Evolutionary conservation across 1,140 invertebrate genomes (phyloP).

Genomic region (Ericerus pela): DNA sequence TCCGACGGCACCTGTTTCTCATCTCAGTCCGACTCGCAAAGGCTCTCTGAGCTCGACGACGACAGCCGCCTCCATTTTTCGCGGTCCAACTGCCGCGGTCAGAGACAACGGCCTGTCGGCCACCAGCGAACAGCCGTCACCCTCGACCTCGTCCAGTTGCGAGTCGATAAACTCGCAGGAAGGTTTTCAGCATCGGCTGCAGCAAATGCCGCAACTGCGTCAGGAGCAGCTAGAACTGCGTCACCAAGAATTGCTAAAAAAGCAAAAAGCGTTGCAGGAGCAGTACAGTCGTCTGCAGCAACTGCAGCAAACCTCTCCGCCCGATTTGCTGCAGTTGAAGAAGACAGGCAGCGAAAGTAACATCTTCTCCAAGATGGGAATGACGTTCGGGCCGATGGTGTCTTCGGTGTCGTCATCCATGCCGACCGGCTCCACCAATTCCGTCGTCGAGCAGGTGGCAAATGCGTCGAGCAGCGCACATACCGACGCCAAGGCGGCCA

Average conservation of each 20-base stretch:
- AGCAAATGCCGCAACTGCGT: constrained; percentile 36
- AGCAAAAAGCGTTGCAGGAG: constrained; percentile 72
- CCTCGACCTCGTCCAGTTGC: constrained; percentile 47
- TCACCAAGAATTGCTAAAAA: constrained; percentile 69
- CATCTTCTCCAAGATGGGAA: constrained; percentile 65
- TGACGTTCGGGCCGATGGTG: constrained; percentile 40
- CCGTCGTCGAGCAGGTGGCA: constrained; percentile 18
- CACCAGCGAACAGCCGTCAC: constrained; percentile 1
- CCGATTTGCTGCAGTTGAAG: constrained; percentile 50
- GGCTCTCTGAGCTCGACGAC: constrained; percentile 13
- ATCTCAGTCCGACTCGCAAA: constrained; percentile 21
- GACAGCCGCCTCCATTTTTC: constrained; percentile 24
- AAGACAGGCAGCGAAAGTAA: constrained; percentile 83
- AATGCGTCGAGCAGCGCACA: constrained; percentile 26
- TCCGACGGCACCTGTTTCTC: constrained; percentile 27
- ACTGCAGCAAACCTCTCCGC: constrained; percentile 51
- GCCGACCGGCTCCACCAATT: constrained; percentile 27
- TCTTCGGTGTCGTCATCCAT: constrained; percentile 46
- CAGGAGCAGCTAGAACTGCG: constrained; percentile 63
- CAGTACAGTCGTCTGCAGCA: constrained; percentile 75
- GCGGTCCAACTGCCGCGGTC: background rate
- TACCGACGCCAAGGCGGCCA: constrained; percentile 33
- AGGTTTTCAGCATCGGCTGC: constrained; percentile 29
- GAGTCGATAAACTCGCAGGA: constrained; percentile 65
- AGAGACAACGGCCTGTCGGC: background rate